A percentile compares a stretch with the other conserved stretches of the same genome.
phyloP scores from a whole-genome alignment of 2,888 invertebrate genomes.

The Temnothorax unifasciatus region DNA sequence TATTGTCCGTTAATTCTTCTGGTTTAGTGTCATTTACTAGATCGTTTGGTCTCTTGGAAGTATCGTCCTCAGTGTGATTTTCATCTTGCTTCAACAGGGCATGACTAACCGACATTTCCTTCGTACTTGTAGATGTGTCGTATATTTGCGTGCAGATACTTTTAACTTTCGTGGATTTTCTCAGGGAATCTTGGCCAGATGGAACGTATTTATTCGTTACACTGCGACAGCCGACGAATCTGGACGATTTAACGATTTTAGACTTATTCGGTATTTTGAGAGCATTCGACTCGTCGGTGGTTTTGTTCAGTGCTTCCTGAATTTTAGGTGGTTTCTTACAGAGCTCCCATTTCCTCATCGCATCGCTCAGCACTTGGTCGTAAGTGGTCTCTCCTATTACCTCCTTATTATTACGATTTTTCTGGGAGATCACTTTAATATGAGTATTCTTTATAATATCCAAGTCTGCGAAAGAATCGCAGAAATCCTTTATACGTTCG shows the following conservation, averaged over 20 bases:
- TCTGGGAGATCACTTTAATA: slow-evolving; percentile 70
- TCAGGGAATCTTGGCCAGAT: neutral
- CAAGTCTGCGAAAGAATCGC: slow-evolving; percentile 62
- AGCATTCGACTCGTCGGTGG: slow-evolving; percentile 46
- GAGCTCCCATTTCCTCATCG: slow-evolving; percentile 71
- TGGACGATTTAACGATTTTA: slow-evolving; percentile 59
- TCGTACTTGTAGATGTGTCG: neutral
- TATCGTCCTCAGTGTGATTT: neutral
- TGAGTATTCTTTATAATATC: slow-evolving; percentile 66
- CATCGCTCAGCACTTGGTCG: slow-evolving; percentile 73
- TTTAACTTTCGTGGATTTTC: neutral
- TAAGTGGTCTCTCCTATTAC: slow-evolving; percentile 62
- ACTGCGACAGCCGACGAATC: slow-evolving; percentile 64
- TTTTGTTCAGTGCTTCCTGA: slow-evolving; percentile 54
- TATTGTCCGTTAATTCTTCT: neutral
- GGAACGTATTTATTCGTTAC: slow-evolving; percentile 29
- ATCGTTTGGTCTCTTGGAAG: neutral
- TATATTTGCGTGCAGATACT: neutral
- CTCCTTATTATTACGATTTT: slow-evolving; percentile 61
- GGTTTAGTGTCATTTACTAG: neutral
- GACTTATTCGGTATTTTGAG: slow-evolving; percentile 66
- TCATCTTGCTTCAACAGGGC: neutral
- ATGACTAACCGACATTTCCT: neutral
- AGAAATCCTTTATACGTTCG: neutral
- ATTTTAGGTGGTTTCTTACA: slow-evolving; percentile 26